A percentile compares a stretch with the other conserved stretches of the same genome.
These are phyloP conservation scores for Crenichthys baileyi DNA, from an alignment of 2,797 vertebrate genomes.

Conservation along the genomic window DNA sequence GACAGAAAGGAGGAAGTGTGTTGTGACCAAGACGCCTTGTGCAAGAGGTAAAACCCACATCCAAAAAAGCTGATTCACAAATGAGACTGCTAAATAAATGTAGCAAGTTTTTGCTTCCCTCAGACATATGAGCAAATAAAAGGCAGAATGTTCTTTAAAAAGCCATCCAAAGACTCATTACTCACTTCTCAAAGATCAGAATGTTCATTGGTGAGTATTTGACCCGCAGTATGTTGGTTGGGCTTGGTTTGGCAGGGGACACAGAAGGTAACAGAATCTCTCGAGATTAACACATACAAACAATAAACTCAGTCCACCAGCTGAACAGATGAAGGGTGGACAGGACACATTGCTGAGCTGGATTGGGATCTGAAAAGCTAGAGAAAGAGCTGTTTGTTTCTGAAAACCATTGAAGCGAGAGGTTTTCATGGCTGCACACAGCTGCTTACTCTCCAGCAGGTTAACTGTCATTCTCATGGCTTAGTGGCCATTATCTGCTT, in stretches of 20 bases:
- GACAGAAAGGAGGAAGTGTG: constrained; percentile 88
- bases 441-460: constrained; percentile 55
- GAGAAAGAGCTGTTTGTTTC: constrained; percentile 67
- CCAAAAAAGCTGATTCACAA: not conserved
- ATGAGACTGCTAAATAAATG: not conserved
- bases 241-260: constrained; percentile 68
- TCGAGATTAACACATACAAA: constrained; percentile 71
- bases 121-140: constrained; percentile 15
- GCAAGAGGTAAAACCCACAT: constrained; percentile 75
- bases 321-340: constrained; percentile 66
- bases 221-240: constrained; percentile 65
- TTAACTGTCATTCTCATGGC: constrained; percentile 55
- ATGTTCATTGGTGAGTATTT: constrained; percentile 51
- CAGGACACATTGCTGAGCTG: constrained; percentile 62
- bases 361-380: constrained; percentile 63
- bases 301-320: constrained; percentile 60
- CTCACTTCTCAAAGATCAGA: constrained; percentile 45
- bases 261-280: constrained; percentile 62
- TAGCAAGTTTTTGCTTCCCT: not conserved
- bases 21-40: constrained; percentile 86
- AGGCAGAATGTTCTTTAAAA: constrained; percentile 35
- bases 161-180: constrained; percentile 49
- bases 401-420: constrained; percentile 56
- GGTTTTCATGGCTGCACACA: constrained; percentile 69
- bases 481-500: constrained; percentile 56